Percentiles rank a stretch among this genome's conserved stretches.
phyloP scores from a whole-genome alignment of 2,113 vertebrate genomes.

The Saccopteryx leptura region DNA sequence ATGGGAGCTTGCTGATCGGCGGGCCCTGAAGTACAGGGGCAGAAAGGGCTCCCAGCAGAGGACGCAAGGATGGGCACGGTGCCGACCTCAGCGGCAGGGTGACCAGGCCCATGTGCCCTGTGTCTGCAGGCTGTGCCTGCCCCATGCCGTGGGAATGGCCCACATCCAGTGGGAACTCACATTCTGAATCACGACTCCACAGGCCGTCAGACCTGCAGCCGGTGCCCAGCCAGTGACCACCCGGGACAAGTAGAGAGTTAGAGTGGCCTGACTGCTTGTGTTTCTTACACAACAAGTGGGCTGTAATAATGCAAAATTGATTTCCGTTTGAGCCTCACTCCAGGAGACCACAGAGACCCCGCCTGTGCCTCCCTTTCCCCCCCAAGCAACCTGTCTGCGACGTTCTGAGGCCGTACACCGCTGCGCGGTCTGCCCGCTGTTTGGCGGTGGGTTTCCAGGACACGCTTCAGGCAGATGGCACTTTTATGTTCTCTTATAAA shows the following conservation, averaged over 20 bases:
- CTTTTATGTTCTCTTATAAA: neutral
- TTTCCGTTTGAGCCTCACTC: neutral
- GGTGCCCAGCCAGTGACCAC: no score
- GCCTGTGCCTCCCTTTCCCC: no score
- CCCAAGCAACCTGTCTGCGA: neutral
- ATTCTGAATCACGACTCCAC: rapidly evolving
- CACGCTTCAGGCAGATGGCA: neutral
- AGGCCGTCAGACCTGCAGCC: neutral
- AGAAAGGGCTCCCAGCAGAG: no score
- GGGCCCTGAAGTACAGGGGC: no score
- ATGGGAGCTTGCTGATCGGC: no score
- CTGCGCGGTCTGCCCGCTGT: rapidly evolving
- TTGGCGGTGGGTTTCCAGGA: neutral
- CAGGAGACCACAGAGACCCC: rapidly evolving
- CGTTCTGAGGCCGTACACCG: rapidly evolving
- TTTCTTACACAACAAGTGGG: no score
- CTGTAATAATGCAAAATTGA: neutral
- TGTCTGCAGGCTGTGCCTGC: no score
- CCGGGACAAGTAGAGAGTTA: rapidly evolving
- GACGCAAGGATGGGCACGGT: no score
- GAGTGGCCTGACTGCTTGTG: rapidly evolving
- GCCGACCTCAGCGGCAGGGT: no score
- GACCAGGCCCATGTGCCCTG: no score
- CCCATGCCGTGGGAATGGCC: no score
- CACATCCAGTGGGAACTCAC: no score